Base-by-base conservation (phyloP, 2,888 invertebrate genomes). In the Elmis aenea region DNA sequence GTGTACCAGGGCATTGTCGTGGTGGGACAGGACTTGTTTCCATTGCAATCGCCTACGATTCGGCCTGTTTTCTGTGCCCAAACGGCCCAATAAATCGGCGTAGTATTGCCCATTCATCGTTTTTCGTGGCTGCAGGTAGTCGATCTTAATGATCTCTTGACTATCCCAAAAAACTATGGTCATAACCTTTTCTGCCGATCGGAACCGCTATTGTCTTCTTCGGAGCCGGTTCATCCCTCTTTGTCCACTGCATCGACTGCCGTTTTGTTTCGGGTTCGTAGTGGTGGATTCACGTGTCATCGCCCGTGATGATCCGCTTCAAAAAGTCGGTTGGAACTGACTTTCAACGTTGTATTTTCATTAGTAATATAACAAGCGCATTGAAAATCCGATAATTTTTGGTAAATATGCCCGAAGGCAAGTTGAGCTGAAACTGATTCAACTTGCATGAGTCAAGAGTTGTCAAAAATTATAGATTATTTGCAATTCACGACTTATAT, bases 261-360 rank as follows among this genome's bases (percentile, higher is more conserved):
- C 27, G 16, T 25, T 38, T 38, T 3, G 20, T 37, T 13, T 38
- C 29, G 8, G 28, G 38, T 13, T 33, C 23, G 23, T 33, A 14
- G 18, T 38, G 26, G 11, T 37, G 37, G 10, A 38, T 38, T 33
- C 33, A 38, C 11, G 41, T 41, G 30, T 41, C 36, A 15, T 41
- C 35, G 18, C 26, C 20, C 5, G 34, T 36, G 5, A 35, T 15
- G 12, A 29, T 15, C 12, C 24, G 25, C 6, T 25, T n/a, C 33
- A 28, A 20, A 34, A 34, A 38, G n/a, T 33, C 22, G 5, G 18
- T 20, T 12, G 12, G 10, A 26, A n/a, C n/a, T n/a, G n/a, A n/a
- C n/a, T n/a, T n/a, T n/a, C n/a, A n/a, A n/a, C n/a, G n/a, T n/a
- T n/a, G n/a, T n/a, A n/a, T n/a, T n/a, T n/a, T n/a, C n/a, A n/a